Percentiles rank a stretch among this genome's conserved stretches.
Conservation (phyloP, 2,888 invertebrate genomes). For the Elgonia sp. region DNA sequence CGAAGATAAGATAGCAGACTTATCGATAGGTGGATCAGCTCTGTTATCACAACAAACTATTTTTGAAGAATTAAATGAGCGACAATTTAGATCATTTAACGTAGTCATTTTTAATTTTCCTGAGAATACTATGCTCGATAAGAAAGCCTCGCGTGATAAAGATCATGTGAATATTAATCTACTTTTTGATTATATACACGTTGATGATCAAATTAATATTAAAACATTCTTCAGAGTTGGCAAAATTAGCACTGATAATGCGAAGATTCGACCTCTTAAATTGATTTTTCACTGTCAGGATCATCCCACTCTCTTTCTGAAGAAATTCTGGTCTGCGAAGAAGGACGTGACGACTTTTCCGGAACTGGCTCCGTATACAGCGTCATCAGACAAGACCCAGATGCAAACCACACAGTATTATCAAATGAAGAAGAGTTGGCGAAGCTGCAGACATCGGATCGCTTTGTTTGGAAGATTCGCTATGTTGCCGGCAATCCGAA, state of each 20-base stretch:
- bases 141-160: neutral
- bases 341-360: neutral
- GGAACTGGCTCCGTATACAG: neutral
- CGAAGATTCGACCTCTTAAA: constrained; percentile 14
- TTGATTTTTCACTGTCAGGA: neutral
- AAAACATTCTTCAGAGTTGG: neutral
- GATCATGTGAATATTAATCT: neutral
- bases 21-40: too few relatives aligned
- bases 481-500: neutral
- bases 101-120: constrained; percentile 1
- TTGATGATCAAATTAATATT: neutral
- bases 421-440: neutral
- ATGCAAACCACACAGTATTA: neutral
- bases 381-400: neutral
- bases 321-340: neutral
- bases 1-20: too few relatives aligned
- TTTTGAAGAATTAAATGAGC: neutral
- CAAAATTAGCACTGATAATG: neutral
- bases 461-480: constrained; percentile 5
- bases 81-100: neutral
- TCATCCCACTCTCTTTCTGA: neutral
- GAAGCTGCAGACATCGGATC: neutral
- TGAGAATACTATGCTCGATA: neutral
- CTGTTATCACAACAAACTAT: neutral
- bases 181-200: too few relatives aligned